Base-by-base conservation (phyloP, 2,888 invertebrate species). In the Drosophila mimetica region DNA sequence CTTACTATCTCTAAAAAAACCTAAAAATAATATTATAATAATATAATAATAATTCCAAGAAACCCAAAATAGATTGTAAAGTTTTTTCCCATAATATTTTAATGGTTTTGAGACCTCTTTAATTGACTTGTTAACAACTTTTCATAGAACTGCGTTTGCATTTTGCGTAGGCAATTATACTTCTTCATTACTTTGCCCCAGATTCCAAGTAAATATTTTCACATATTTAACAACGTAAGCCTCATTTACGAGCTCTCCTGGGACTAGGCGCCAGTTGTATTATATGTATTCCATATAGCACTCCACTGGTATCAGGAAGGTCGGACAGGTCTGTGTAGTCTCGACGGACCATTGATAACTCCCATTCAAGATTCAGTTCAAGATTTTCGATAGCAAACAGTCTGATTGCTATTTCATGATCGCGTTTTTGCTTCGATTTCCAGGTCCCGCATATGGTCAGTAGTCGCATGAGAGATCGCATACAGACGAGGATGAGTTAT, bases 321-420 rank as follows among this genome's bases (percentile, higher is more conserved):
- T 53, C 44, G 42, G 20, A 25, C 51, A 34, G 50, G 52, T 36
- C 36, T 44, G 11, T 44, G 11, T 14, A 14, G 54, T 25, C n/a
- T 39, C 42, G 52, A 11, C 32, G 16, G 39, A 18, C 41, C 39
- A 61, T 60, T 76, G 71, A 80, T 77, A 74, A 63, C 66, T 54
- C 64, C 48, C 51, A 75, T 71, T 76, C 58, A 79, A 79, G 69
- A 82, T 79, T 77, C 67, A 60, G 83, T 69, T 81, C 80, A 81
- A 83, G 84, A 83, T 48, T 48, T 39, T 11, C 36, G 51, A 37
- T 28, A 39, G 46, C 34, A 13, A 11, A 11, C 9, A 4, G 16
- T 30, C 32, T 46, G 25, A 41, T 69, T 51, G 70, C 59, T 36
- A 37, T 47, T 39, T 48, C 71, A 70, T 53, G 60, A 70, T 70